phyloP scores from a whole-genome alignment of 1,140 invertebrate genomes.

The Pseudomyrmex dendroicus region DNA sequence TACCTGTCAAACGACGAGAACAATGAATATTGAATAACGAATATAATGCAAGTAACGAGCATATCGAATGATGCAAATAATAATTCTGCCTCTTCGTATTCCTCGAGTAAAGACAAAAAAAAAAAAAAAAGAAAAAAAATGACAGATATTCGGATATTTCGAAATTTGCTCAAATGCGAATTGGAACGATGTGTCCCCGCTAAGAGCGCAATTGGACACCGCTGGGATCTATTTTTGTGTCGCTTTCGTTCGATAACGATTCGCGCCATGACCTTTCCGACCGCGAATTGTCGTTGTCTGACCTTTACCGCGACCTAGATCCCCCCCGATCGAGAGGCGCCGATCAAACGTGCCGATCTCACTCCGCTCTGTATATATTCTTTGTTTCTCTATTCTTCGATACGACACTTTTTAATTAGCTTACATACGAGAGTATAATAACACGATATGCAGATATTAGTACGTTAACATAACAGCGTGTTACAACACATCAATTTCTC shows the following conservation, averaged over 20 bases:
- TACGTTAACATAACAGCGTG: neutral
- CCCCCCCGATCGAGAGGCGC: conserved; percentile 8
- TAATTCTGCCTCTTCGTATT: no score
- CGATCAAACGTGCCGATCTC: conserved; percentile 30
- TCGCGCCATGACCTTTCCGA: conserved; percentile 34
- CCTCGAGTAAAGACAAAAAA: neutral
- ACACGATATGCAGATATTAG: neutral
- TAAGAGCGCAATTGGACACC: conserved; percentile 15
- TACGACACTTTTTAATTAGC: no score
- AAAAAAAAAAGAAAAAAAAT: neutral
- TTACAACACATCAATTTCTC: conserved; percentile 1
- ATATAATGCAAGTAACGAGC: no score
- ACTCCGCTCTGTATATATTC: neutral
- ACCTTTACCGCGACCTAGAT: conserved; percentile 31
- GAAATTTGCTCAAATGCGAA: neutral
- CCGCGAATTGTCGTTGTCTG: conserved; percentile 35
- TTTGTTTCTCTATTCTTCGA: neutral
- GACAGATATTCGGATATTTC: no score
- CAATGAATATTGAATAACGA: no score
- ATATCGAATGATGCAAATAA: no score
- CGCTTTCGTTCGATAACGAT: conserved; percentile 55
- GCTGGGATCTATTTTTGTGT: conserved; percentile 29
- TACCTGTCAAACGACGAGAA: no score
- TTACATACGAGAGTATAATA: no score
- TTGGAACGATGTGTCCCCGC: neutral